A percentile compares a stretch with the other conserved stretches of the same genome.
Conservation (phyloP, 2,888 invertebrate genomes). For the Acleris laterana region DNA sequence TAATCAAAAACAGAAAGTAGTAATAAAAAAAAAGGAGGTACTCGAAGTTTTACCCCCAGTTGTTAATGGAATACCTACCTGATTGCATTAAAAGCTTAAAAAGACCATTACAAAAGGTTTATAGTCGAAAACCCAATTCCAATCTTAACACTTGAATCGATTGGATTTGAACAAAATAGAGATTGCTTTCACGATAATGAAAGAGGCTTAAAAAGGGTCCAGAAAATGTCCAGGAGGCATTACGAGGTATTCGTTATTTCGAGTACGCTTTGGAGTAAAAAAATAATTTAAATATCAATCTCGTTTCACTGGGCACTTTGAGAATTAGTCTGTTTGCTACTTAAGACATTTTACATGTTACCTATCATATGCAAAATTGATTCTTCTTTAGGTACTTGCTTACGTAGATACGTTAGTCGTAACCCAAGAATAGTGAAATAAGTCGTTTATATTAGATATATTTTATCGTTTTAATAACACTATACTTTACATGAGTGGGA, state of each 20-base stretch:
- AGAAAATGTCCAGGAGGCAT: conserved; percentile 58
- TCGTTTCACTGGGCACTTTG: conserved; percentile 42
- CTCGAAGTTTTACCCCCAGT: too few species aligned
- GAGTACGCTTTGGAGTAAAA: conserved; percentile 48
- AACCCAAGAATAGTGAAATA: too few species aligned
- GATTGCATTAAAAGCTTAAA: conserved; percentile 44
- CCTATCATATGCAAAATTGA: neutral
- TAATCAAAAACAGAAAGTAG: too few species aligned
- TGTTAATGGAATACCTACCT: neutral
- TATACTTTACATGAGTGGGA: too few species aligned
- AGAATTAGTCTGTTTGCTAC: conserved; percentile 40
- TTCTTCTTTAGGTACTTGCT: too few species aligned
- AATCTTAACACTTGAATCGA: conserved; percentile 63
- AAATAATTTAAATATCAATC: conserved; percentile 51
- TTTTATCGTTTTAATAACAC: neutral
- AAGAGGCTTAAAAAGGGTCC: conserved; percentile 62
- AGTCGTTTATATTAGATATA: too few species aligned
- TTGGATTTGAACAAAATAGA: conserved; percentile 61
- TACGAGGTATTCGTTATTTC: conserved; percentile 53
- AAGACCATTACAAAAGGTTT: conserved; percentile 52
- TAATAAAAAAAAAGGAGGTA: neutral
- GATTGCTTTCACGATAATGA: conserved; percentile 68
- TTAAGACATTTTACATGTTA: neutral
- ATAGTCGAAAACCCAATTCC: conserved; percentile 55
- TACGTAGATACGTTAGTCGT: too few species aligned